phyloP scores from a whole-genome alignment of 2,797 vertebrate genomes.

The Morelia viridis region DNA sequence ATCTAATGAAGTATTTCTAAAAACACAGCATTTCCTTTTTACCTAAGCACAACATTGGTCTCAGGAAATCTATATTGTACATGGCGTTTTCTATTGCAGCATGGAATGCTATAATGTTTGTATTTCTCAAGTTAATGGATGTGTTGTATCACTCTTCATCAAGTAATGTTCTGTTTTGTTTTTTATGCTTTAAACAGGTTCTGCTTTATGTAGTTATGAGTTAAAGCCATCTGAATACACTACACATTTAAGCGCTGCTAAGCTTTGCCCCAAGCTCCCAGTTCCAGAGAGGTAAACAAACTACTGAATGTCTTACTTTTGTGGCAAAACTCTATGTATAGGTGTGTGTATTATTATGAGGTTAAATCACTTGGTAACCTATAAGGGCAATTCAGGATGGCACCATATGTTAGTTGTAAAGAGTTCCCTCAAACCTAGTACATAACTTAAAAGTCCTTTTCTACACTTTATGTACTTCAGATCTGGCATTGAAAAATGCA shows the following conservation, averaged over 20 bases:
- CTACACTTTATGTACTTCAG: not conserved
- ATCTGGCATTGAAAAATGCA: not conserved
- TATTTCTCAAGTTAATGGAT: slow-evolving; percentile 15
- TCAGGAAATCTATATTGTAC: not conserved
- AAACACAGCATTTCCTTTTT: not conserved
- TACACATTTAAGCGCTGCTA: slow-evolving; percentile 75
- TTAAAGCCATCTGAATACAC: slow-evolving; percentile 86
- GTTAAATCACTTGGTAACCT: not conserved
- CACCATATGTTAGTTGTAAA: not conserved
- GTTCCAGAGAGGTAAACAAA: slow-evolving; percentile 89
- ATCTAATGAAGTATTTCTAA: not conserved
- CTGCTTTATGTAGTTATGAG: slow-evolving; percentile 88
- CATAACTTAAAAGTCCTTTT: not conserved
- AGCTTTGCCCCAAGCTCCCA: slow-evolving; percentile 91
- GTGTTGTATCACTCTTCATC: slow-evolving; percentile 12
- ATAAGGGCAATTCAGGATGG: not conserved
- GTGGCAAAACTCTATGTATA: not conserved
- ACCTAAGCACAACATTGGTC: not conserved
- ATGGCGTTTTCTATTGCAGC: not conserved
- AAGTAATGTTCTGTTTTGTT: slow-evolving; percentile 13
- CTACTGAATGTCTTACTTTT: slow-evolving; percentile 26
- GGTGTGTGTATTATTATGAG: not conserved
- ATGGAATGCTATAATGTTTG: not conserved
- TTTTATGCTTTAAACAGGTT: slow-evolving; percentile 77
- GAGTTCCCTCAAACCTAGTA: not conserved